phyloP scores from a whole-genome alignment of 2,113 vertebrate species.

The Pteruthius melanotis region DNA sequence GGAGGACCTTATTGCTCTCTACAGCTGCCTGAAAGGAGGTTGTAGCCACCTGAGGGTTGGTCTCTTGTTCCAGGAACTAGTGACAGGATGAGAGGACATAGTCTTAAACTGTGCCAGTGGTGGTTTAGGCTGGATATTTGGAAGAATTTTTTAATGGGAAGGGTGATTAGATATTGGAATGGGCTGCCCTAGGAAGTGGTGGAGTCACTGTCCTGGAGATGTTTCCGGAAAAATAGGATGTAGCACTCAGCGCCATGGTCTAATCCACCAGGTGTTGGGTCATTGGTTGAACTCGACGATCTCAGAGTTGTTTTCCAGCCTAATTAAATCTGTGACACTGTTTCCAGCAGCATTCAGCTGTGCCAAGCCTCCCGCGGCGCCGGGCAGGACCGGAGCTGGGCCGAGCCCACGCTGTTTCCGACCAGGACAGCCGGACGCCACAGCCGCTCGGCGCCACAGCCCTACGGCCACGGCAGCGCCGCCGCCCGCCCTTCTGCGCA shows the following conservation, averaged over 20 bases:
- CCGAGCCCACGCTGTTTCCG: not conserved
- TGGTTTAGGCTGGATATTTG: not conserved
- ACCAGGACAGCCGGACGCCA: accelerated
- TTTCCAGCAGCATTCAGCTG: not conserved
- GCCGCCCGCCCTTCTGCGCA: not conserved
- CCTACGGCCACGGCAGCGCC: accelerated
- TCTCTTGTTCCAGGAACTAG: not conserved
- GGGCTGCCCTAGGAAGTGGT: not conserved
- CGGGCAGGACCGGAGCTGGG: no score
- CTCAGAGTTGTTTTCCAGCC: not conserved
- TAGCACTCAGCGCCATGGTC: not conserved
- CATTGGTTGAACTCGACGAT: not conserved
- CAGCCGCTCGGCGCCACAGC: accelerated
- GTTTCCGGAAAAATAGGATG: not conserved
- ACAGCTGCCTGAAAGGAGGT: no score
- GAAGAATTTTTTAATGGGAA: not conserved
- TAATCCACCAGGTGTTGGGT: not conserved
- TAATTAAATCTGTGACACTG: no score
- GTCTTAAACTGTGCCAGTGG: not conserved
- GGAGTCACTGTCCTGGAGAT: not conserved
- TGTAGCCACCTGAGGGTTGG: no score
- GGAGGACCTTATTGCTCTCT: not conserved
- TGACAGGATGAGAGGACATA: not conserved
- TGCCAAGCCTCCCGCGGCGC: no score
- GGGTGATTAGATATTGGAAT: not conserved